Evolutionary conservation across 2,888 invertebrate species (phyloP), one percentile per base, ranked within the genome.

Genomic region (Acleris laterana): DNA sequence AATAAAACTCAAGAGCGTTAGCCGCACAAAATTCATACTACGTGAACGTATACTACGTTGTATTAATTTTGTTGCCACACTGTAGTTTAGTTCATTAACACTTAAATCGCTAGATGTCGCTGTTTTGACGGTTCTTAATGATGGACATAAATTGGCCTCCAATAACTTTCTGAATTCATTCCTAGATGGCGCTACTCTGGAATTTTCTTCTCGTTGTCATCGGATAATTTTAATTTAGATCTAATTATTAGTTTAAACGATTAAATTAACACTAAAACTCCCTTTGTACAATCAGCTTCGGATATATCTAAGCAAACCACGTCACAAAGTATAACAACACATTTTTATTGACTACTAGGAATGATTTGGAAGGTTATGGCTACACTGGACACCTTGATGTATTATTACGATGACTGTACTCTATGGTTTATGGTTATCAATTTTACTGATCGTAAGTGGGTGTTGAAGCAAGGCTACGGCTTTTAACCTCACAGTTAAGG

Each of bases 1-100:
- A 79, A 87, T 88, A 86, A 88, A 86, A 84, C 74, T 81, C 83
- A 80, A 86, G 84, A 82, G 76, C 80, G 79, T 77, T 80, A 77
- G 77, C 81, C 79, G 79, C 79, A 85, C 80, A 79, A 81, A 59
- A 79, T 78, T 77, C 74, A 77, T 71, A 64, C 70, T 73, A 77
- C 76, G 75, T 76, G 77, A 71, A 68, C 69, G 44, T 57, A 46
- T 22, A 62, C 65, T 55, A n/a, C 46, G 17, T 7, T 32, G 32
- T 53, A 52, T 4, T 52, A 52, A 17, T 25, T n/a, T 58, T 20
- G 19, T 32, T 17, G 19, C 42, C 42, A 42, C 55, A 20, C 20
- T 55, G 4, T 0, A 44, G 6, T 44, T 44, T 44, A 5, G 13
- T 44, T n/a, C n/a, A 6, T n/a, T 0, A 2, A 0, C 46, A 6